Base-by-base conservation (phyloP, 2,797 vertebrate genomes). In the Momotus momota region DNA sequence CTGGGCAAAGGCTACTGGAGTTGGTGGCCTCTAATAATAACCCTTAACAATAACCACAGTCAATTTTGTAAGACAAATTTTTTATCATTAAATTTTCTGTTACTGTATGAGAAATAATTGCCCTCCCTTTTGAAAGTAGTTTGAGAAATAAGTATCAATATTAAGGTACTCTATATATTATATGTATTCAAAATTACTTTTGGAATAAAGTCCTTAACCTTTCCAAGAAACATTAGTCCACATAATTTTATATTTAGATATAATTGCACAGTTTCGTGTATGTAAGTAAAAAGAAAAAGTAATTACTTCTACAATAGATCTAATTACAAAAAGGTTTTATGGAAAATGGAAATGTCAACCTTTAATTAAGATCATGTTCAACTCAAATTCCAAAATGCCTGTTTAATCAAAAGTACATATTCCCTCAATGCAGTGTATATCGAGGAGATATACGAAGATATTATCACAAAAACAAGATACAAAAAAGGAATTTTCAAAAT, bases 261-360 rank as follows among this genome's bases (percentile, higher is more conserved):
- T 87, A 94, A 94, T 96, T 88, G 87, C 27, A 73, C 4, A 12
- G 29, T 64, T 73, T 88, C 45, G 82, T 46, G 79, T 51, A 70
- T 0, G 1, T 77, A 87, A 87, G 84, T 75, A 89, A 87, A 91
- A 95, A 66, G 23, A 58, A 81, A 77, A 96, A 86, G 89, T 43
- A 95, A 97, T 95, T 92, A 78, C 89, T 95, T 91, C n/a, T 89
- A 78, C 65, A 83, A 86, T 55, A 88, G 69, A 86, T 81, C 49
- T 95, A 94, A 94, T 94, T 91, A 89, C 57, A 74, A 45, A 78
- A 92, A 69, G 4, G 22, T 71, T 94, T 86, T 75, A 85, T 66
- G 46, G 84, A 86, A 96, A 94, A 95, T 96, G 92, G 72, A 97
- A 96, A 96, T 93, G 89, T 93, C 94, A 95, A 0, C 7, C 69